These are phyloP conservation scores for Melozone crissalis DNA, from an alignment of 2,113 vertebrate genomes.

Conservation along the genomic window DNA sequence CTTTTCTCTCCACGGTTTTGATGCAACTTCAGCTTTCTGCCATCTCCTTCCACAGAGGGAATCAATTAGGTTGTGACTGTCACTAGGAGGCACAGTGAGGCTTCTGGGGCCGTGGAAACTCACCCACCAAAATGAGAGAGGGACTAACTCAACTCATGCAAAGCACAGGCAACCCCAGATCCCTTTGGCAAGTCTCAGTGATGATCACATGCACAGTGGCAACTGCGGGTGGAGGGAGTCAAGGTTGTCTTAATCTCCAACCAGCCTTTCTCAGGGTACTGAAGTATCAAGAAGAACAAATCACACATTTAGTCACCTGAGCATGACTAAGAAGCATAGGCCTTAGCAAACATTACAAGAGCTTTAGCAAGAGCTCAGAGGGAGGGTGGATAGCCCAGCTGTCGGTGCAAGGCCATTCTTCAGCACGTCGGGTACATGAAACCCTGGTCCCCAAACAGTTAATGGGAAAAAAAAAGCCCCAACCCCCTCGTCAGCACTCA, in stretches of 20 bases:
- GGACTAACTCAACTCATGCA: constrained; percentile 38
- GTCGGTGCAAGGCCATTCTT: background rate
- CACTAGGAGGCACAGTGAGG: background rate
- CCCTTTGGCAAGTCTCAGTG: background rate
- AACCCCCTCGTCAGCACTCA: background rate
- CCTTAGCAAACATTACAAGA: constrained; percentile 30
- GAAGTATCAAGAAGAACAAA: constrained; percentile 66
- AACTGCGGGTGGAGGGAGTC: constrained; percentile 35
- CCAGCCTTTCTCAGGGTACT: constrained; percentile 67
- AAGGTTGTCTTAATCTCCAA: constrained; percentile 51
- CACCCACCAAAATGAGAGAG: background rate
- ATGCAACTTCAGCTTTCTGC: background rate
- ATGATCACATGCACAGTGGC: background rate
- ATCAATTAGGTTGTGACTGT: background rate
- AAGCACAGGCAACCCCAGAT: constrained; percentile 25
- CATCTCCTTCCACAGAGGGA: background rate
- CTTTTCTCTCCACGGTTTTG: background rate
- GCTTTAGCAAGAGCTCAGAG: constrained; percentile 37
- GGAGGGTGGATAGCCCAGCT: constrained; percentile 36
- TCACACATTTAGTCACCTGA: constrained; percentile 62
- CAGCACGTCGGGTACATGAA: background rate
- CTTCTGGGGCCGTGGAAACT: background rate
- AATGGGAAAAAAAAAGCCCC: background rate
- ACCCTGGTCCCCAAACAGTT: background rate
- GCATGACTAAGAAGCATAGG: constrained; percentile 61